phyloP scores from a whole-genome alignment of 2,888 invertebrate genomes.

The Drosophila percnosoma region DNA sequence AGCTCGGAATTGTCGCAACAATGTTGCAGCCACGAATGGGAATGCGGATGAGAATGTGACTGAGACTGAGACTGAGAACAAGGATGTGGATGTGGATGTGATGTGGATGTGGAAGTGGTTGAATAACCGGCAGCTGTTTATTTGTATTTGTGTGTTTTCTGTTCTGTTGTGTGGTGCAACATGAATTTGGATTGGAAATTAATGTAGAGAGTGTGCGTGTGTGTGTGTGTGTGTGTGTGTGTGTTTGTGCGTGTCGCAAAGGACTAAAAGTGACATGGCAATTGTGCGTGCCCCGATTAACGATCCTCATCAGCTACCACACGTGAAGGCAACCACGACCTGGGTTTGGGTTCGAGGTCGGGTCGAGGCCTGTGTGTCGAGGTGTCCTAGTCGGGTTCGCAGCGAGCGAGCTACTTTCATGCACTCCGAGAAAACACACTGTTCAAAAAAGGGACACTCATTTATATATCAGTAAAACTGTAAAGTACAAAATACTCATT shows the following conservation, averaged over 20 bases:
- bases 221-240: not conserved
- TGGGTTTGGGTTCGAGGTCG: conserved; percentile 1
- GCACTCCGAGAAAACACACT: not conserved
- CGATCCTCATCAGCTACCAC: conserved; percentile 28
- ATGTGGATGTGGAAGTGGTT: conserved; percentile 1
- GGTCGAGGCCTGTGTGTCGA: conserved; percentile 12
- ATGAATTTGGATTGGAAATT: conserved; percentile 66
- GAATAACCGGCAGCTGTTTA: conserved; percentile 37
- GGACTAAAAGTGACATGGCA: conserved; percentile 20
- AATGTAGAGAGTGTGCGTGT: conserved; percentile 54
- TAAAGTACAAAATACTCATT: not conserved
- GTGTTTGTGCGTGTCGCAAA: conserved; percentile 2
- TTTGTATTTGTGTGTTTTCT: conserved; percentile 7
- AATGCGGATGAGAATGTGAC: conserved; percentile 7
- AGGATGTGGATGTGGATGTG: not conserved
- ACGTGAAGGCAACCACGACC: not conserved
- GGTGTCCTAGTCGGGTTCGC: not conserved
- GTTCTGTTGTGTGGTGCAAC: conserved; percentile 39
- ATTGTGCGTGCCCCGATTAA: conserved; percentile 41
- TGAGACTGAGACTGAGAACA: not conserved
- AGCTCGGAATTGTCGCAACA: conserved; percentile 49
- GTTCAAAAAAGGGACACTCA: not conserved
- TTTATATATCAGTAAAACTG: not conserved
- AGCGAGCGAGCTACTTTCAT: conserved; percentile 1
- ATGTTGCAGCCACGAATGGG: conserved; percentile 22